Evolutionary conservation across 2,888 invertebrate species (phyloP).

Genomic region (Lasioglossum zephyrum): DNA sequence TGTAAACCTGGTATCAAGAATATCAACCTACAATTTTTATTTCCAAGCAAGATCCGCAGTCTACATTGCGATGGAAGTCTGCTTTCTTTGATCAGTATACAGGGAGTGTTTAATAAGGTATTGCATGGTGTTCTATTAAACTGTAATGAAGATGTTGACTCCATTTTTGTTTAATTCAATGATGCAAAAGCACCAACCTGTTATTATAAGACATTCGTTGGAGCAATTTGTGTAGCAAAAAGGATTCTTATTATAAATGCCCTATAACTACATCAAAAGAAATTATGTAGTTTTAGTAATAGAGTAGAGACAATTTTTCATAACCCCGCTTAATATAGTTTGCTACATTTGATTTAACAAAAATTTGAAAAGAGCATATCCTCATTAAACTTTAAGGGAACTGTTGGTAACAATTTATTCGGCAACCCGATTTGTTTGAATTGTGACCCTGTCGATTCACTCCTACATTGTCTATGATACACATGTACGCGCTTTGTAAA

Average conservation of each 20-base stretch:
- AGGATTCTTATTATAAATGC: background rate
- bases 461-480: background rate
- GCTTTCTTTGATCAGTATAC: background rate
- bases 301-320: background rate
- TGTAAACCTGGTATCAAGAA: no score
- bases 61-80: background rate
- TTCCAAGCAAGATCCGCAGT: background rate
- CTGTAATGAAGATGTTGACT: background rate
- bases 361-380: background rate
- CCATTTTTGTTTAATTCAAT: background rate
- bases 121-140: background rate
- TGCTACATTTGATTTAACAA: background rate
- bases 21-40: background rate
- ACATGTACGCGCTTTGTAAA: constrained; percentile 43
- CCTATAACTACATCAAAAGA: background rate
- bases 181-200: background rate
- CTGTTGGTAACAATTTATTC: background rate
- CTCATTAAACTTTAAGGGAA: background rate
- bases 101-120: background rate
- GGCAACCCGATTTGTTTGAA: background rate
- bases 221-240: background rate
- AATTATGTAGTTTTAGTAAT: background rate
- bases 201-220: background rate
- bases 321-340: background rate
- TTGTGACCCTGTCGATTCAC: background rate